Evolutionary conservation across 2,113 vertebrate genomes (phyloP).

Genomic region (Gymnorhina tibicen): DNA sequence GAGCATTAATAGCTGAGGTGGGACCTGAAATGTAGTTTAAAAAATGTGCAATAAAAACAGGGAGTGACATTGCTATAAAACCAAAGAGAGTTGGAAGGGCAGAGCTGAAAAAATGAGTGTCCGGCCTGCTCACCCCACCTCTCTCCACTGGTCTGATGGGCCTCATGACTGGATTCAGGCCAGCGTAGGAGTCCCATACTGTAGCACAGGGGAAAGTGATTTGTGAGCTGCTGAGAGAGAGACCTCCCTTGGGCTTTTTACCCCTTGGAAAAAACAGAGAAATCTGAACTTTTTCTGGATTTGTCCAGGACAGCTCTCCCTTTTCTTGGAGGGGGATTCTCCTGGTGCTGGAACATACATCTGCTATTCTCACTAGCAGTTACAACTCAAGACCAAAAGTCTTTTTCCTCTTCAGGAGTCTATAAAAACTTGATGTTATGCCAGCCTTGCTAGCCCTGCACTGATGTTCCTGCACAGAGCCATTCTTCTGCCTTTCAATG

Average conservation of each 20-base stretch:
- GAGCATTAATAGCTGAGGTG: neutral
- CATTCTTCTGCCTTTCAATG: neutral
- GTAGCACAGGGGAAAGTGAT: neutral
- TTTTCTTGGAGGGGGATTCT: constrained; percentile 40
- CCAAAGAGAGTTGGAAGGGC: neutral
- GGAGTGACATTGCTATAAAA: neutral
- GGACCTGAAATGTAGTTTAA: neutral
- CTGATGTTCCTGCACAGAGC: neutral
- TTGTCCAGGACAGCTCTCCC: constrained; percentile 35
- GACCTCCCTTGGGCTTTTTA: neutral
- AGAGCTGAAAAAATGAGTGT: neutral
- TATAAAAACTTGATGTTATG: constrained; percentile 64
- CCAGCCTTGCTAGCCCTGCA: neutral
- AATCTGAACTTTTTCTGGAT: neutral
- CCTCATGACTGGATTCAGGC: neutral
- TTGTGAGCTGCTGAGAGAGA: neutral
- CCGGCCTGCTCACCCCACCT: neutral
- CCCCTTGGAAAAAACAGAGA: neutral
- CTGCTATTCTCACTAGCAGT: constrained; percentile 38
- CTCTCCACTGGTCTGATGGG: neutral
- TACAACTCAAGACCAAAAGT: neutral
- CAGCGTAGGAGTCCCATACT: neutral
- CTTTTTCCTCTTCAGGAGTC: constrained; percentile 29
- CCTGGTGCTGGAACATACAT: neutral
- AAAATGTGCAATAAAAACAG: constrained; percentile 4